phyloP scores from a whole-genome alignment of 2,888 invertebrate genomes.

The Podotricha telesiphe region DNA sequence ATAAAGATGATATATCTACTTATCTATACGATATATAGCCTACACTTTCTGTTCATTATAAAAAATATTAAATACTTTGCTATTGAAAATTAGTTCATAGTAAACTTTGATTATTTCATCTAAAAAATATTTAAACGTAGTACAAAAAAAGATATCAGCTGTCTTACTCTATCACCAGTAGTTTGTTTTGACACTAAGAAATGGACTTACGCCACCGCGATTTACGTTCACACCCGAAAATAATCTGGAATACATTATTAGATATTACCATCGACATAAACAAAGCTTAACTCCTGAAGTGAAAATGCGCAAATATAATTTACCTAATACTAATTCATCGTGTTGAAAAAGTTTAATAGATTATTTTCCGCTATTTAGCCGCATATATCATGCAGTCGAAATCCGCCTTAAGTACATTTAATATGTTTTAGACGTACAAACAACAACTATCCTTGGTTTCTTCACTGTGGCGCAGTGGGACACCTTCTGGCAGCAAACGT shows the following conservation, averaged over 20 bases:
- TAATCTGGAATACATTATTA: slow-evolving; percentile 24
- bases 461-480: no score
- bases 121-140: slow-evolving; percentile 13
- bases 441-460: no score
- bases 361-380: background rate
- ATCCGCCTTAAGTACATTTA: background rate
- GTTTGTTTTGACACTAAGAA: slow-evolving; percentile 33
- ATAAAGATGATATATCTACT: no score
- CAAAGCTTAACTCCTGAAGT: slow-evolving; percentile 3
- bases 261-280: slow-evolving; percentile 22
- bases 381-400: background rate
- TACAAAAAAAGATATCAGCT: slow-evolving; percentile 19
- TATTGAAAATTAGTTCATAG: background rate
- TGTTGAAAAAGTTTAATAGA: background rate
- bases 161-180: slow-evolving; percentile 17
- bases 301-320: background rate
- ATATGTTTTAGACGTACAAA: no score
- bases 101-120: slow-evolving; percentile 12
- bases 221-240: slow-evolving; percentile 29
- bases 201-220: slow-evolving; percentile 21
- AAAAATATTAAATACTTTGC: background rate
- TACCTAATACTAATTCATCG: background rate
- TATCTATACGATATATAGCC: no score
- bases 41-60: background rate
- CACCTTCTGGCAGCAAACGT: no score